Conservation (phyloP, 2,797 vertebrate genomes). For the Phalanger gymnotis region DNA sequence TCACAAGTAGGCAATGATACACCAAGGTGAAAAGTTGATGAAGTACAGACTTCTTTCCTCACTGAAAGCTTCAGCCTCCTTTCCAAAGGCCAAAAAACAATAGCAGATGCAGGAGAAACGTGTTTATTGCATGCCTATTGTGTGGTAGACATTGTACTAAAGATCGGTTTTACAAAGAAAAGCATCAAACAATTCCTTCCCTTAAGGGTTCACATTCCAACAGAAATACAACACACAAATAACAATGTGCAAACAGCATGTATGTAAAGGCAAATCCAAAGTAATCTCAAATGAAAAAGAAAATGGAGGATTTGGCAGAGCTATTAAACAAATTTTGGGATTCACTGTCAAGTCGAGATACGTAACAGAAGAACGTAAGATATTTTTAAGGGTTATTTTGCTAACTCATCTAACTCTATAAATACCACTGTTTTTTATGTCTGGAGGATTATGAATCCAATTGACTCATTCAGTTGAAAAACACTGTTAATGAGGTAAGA, state of each 20-base stretch:
- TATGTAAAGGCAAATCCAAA: neutral
- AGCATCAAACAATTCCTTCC: neutral
- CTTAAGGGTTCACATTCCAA: neutral
- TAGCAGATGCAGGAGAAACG: neutral
- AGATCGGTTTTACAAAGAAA: neutral
- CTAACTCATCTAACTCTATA: neutral
- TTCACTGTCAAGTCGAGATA: neutral
- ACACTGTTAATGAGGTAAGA: neutral
- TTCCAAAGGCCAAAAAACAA: slow-evolving; percentile 1
- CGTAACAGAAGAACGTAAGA: neutral
- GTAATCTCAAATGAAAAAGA: neutral
- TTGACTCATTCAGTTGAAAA: too few relatives aligned
- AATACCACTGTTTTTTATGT: too few relatives aligned
- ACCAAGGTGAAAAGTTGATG: slow-evolving; percentile 41
- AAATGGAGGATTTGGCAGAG: neutral
- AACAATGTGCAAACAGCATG: neutral
- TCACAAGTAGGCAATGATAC: slow-evolving; percentile 51
- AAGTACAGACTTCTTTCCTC: slow-evolving; percentile 50
- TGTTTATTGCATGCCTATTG: neutral
- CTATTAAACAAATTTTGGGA: neutral
- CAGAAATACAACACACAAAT: neutral
- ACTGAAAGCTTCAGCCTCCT: slow-evolving; percentile 52
- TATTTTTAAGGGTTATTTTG: slow-evolving; percentile 5
- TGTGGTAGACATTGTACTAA: neutral
- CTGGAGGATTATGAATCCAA: too few relatives aligned